Evolutionary conservation across 2,113 vertebrate species (phyloP).

Genomic region (Aldabrachelys gigantea): DNA sequence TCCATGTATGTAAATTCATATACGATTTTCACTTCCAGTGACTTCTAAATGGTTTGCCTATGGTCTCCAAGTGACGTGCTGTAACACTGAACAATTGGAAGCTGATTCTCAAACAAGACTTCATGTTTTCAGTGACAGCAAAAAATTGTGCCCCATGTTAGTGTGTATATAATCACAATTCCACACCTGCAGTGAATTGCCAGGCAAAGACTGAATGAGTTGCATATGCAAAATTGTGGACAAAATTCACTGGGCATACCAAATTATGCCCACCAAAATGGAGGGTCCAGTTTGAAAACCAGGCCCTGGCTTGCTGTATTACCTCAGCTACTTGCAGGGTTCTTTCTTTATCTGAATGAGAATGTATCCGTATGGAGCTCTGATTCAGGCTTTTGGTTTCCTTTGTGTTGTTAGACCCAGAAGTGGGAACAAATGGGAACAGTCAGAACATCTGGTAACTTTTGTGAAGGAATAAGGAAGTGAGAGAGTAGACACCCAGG

Average conservation of each 20-base stretch:
- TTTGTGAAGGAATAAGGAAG: slow-evolving; percentile 12
- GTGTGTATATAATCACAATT: not conserved
- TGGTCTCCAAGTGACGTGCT: fast-evolving
- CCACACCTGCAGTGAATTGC: not conserved
- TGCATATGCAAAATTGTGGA: not conserved
- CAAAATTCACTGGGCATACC: not conserved
- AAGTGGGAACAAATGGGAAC: slow-evolving; percentile 38
- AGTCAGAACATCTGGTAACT: slow-evolving; percentile 38
- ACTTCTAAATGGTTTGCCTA: not conserved
- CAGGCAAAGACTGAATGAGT: not conserved
- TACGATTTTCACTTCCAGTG: not conserved
- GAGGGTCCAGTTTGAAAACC: not conserved
- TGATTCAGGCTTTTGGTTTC: not conserved
- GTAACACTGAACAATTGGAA: not conserved
- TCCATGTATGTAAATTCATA: fast-evolving
- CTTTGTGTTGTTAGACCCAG: not conserved
- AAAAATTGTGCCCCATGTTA: not conserved
- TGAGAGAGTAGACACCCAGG: not conserved
- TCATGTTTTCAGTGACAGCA: not conserved
- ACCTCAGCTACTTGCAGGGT: not conserved
- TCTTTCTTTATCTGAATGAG: not conserved
- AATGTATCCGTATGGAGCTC: not conserved
- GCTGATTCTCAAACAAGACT: not conserved
- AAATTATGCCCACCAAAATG: not conserved
- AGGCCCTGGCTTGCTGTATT: not conserved